phyloP scores from a whole-genome alignment of 2,113 vertebrate species.

The Xyliphius kryptos region DNA sequence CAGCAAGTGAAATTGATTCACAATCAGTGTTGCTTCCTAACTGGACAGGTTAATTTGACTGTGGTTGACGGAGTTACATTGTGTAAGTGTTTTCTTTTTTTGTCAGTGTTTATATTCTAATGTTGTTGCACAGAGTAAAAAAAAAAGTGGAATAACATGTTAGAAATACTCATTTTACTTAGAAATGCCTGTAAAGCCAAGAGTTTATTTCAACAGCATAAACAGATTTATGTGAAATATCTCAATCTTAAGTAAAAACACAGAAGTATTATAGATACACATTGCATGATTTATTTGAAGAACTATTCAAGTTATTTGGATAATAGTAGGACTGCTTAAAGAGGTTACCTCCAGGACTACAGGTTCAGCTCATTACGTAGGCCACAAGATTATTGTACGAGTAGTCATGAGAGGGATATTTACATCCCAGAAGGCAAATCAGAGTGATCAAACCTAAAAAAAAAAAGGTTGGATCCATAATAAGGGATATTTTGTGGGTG shows the following conservation, averaged over 20 bases:
- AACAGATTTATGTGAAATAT: conserved; percentile 10
- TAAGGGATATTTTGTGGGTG: conserved; percentile 4
- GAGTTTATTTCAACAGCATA: conserved; percentile 21
- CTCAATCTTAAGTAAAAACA: conserved; percentile 9
- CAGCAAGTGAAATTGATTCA: no score
- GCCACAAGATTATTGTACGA: conserved; percentile 16
- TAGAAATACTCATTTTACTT: background rate
- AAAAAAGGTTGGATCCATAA: conserved; percentile 7
- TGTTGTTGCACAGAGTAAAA: no score
- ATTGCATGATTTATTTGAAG: conserved; percentile 34
- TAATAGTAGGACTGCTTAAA: conserved; percentile 34
- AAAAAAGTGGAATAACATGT: no score
- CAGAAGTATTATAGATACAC: conserved; percentile 27
- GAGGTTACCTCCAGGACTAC: conserved; percentile 22
- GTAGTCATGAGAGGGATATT: conserved; percentile 30
- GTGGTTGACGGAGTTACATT: no score
- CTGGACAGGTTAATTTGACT: no score
- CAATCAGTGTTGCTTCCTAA: no score
- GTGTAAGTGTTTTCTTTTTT: no score
- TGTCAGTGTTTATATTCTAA: no score
- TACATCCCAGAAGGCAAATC: conserved; percentile 30
- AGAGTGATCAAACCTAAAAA: conserved; percentile 13
- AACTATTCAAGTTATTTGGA: conserved; percentile 34
- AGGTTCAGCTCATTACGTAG: conserved; percentile 14
- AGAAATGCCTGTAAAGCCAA: conserved; percentile 8